These are phyloP conservation scores for Stomatorhinus ivindoensis DNA, from an alignment of 2,113 vertebrate genomes.

Conservation along the genomic window DNA sequence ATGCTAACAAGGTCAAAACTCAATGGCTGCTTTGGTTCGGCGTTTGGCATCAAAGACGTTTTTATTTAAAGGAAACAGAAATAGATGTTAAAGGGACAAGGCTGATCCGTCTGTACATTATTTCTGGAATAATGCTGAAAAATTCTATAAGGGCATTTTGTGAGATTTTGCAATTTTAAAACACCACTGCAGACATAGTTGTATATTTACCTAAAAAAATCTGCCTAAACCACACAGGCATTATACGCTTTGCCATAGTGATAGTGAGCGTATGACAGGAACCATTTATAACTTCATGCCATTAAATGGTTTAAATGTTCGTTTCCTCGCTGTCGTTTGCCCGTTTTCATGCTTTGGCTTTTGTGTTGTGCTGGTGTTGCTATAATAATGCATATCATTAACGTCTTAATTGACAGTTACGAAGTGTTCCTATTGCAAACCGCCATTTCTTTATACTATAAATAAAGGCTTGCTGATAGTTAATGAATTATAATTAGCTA, in stretches of 20 bases:
- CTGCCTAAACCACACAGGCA: background rate
- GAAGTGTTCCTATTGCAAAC: background rate
- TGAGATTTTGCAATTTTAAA: background rate
- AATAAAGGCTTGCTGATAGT: background rate
- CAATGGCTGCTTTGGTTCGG: background rate
- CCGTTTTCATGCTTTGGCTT: background rate
- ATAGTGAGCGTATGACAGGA: background rate
- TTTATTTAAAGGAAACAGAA: background rate
- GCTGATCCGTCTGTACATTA: background rate
- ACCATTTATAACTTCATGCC: background rate
- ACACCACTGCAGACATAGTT: background rate
- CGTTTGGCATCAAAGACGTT: background rate
- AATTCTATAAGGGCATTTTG: background rate
- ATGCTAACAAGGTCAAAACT: conserved; percentile 38
- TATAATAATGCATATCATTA: background rate
- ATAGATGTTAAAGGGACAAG: background rate
- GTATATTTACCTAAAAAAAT: background rate
- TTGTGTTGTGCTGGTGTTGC: background rate
- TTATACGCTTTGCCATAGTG: background rate
- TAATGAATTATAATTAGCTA: background rate
- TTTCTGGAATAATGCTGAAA: background rate
- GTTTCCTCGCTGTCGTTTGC: background rate
- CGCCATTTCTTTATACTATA: background rate
- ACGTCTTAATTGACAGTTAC: background rate
- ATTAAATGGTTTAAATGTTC: background rate